Evolutionary conservation across 1,140 invertebrate species (phyloP), one percentile per base, ranked within the genome.

Genomic region (Drosophila nikananu): DNA sequence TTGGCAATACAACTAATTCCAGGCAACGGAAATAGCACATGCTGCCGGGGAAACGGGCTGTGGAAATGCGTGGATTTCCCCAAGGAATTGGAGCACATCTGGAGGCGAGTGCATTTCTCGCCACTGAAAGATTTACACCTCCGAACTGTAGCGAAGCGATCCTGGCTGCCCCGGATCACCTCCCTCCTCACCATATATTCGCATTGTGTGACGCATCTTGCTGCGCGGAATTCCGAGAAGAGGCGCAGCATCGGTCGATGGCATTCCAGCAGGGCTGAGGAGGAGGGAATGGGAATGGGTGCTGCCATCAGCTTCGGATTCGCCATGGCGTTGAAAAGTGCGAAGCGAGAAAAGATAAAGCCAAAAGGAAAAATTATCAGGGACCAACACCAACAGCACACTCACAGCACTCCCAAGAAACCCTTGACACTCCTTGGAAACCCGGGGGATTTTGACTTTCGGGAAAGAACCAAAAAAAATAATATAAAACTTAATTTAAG

Each of bases 101-200:
- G 83, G 79, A 64, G 48, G 21, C 42, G n/a, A 46, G 41, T 77
- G 65, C 66, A 71, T 44, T 25, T 25, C 23, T 51, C 30, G 54
- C 42, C 55, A 63, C 54, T 84, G 84, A 87, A 90, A 84, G 84
- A 87, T 89, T 87, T 89, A 89, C 66, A 84, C 63, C 62, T 52
- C 44, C 52, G 25, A 51, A 44, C 58, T 19, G 49, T 49, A 23
- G 21, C 17, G 17, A 52, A 32, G 27, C 27, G 49, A 70, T 54
- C 72, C 37, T 48, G 21, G 64, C 25, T 23, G 27, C 30, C 27
- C 27, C 15, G 37, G 37, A 44, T 30, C 23, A 52, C 62, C 54
- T 70, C 51, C 63, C 21, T 21, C 5, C 23, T 9, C 3, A 1
- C 8, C 23, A 57, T 41, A 58, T 58, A 44, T 58, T 44, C 23